Conservation (phyloP, 2,797 vertebrate species). For the Coilia nasus region DNA sequence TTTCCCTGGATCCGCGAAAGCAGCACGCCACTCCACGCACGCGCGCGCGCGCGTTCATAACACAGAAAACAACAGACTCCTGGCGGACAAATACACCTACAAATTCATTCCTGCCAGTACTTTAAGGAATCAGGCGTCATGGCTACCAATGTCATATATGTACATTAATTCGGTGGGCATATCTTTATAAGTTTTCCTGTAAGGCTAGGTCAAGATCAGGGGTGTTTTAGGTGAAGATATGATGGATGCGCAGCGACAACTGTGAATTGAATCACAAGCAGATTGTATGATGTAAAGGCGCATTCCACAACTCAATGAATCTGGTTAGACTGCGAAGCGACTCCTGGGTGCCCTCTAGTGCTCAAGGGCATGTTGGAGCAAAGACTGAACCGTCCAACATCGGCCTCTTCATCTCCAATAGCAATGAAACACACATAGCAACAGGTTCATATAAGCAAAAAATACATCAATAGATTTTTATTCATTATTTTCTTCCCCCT, state of each 20-base stretch:
- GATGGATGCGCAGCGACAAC: neutral
- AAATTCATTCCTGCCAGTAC: too few relatives aligned
- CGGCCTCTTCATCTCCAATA: neutral
- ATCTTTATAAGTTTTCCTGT: neutral
- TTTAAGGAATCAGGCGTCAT: neutral
- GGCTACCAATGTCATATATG: neutral
- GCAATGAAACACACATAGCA: slow-evolving; percentile 19
- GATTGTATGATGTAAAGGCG: slow-evolving; percentile 8
- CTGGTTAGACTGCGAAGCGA: neutral
- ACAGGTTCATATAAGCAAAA: slow-evolving; percentile 38
- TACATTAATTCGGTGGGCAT: neutral
- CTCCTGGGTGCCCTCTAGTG: slow-evolving; percentile 30
- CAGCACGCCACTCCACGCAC: slow-evolving; percentile 36
- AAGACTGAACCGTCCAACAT: neutral
- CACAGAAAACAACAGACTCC: slow-evolving; percentile 5
- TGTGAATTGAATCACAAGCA: neutral
- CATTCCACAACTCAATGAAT: slow-evolving; percentile 36
- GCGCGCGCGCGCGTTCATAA: slow-evolving; percentile 34
- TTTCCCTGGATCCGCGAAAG: slow-evolving; percentile 47
- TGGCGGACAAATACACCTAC: neutral
- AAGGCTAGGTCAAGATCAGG: neutral
- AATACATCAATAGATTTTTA: slow-evolving; percentile 76
- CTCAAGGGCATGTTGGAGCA: neutral
- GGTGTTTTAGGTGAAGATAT: neutral
- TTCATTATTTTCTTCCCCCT: slow-evolving; percentile 65